These are phyloP conservation scores for Lutjanus argentimaculatus DNA, from an alignment of 2,797 vertebrate genomes.

Conservation along the genomic window DNA sequence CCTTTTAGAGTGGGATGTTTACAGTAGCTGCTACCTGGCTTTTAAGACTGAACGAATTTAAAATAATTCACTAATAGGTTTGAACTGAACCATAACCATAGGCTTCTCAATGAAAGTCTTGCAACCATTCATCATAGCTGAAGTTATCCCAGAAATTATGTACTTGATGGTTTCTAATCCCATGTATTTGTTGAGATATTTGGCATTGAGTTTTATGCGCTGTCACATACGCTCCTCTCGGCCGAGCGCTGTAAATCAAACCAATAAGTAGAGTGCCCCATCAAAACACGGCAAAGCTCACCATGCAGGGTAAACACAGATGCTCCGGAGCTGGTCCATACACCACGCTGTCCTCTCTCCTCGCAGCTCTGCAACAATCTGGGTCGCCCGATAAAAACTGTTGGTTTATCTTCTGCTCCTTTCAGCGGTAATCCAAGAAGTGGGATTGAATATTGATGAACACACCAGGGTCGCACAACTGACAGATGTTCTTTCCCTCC, in stretches of 20 bases:
- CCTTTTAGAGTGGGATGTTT: constrained; percentile 7
- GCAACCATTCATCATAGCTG: constrained; percentile 1
- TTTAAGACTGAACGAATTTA: constrained; percentile 12
- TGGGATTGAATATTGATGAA: constrained; percentile 56
- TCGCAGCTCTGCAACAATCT: constrained; percentile 60
- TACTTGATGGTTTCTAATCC: constrained; percentile 9
- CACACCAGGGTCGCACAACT: constrained; percentile 55
- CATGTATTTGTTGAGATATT: constrained; percentile 25
- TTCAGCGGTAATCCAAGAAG: constrained; percentile 69
- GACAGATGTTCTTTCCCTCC: constrained; percentile 66
- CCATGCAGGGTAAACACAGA: constrained; percentile 75
- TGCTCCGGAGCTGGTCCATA: constrained; percentile 63
- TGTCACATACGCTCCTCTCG: constrained; percentile 24
- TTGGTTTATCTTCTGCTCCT: constrained; percentile 37
- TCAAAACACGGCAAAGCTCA: constrained; percentile 74
- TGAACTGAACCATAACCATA: not conserved
- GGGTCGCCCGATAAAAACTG: constrained; percentile 51
- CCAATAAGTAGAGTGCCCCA: constrained; percentile 66
- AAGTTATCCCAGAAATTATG: constrained; percentile 10
- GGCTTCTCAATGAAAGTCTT: constrained; percentile 31
- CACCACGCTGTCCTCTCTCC: constrained; percentile 48
- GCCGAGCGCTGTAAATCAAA: constrained; percentile 59
- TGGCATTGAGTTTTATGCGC: constrained; percentile 32
- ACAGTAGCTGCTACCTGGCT: constrained; percentile 11
- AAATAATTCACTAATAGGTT: constrained; percentile 10